Evolutionary conservation across 1,140 invertebrate genomes (phyloP).

Genomic region (Meloidogyne exigua): DNA sequence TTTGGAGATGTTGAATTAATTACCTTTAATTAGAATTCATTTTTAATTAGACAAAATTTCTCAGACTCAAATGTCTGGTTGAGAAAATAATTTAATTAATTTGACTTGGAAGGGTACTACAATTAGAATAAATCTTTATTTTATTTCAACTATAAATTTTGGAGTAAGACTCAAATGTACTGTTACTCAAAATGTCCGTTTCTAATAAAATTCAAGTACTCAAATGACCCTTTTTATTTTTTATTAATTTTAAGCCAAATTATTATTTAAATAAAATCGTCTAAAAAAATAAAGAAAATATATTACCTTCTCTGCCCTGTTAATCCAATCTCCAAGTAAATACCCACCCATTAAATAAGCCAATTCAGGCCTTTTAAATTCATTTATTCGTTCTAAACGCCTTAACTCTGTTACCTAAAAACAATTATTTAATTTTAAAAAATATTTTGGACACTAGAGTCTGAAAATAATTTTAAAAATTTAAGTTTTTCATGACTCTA

Average conservation of each 20-base stretch:
- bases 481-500: no score
- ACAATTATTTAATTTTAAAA: no score
- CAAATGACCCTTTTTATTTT: no score
- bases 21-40: neutral
- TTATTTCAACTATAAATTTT: no score
- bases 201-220: no score
- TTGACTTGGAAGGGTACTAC: no score
- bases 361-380: conserved; percentile 37
- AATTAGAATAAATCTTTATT: no score
- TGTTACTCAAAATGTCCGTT: no score
- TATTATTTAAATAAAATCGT: no score
- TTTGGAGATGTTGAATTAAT: conserved; percentile 11
- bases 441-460: neutral
- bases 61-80: neutral
- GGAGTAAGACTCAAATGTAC: no score
- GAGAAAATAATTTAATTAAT: no score
- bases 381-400: conserved; percentile 33
- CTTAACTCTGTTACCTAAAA: conserved; percentile 31
- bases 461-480: neutral
- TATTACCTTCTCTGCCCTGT: conserved; percentile 30
- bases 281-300: neutral
- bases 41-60: neutral
- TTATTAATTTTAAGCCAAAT: no score
- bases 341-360: conserved; percentile 36
- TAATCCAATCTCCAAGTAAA: conserved; percentile 45